Evolutionary conservation across 2,113 vertebrate genomes (phyloP).

Genomic region (Osmerus eperlanus): DNA sequence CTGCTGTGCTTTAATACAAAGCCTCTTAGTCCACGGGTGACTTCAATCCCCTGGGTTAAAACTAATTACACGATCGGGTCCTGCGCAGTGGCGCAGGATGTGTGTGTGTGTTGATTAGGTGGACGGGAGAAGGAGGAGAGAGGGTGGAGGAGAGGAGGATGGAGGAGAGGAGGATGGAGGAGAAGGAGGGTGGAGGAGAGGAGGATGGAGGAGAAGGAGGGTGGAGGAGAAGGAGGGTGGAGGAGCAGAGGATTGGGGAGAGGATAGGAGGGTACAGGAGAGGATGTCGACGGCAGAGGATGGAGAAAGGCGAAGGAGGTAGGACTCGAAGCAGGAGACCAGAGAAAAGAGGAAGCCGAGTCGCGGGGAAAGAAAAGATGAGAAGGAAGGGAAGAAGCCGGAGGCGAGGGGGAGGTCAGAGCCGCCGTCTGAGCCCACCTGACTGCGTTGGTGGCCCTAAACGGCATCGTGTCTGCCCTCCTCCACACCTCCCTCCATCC

Average conservation of each 20-base stretch:
- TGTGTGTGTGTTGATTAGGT: too few species aligned
- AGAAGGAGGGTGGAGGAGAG: background rate
- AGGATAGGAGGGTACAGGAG: too few species aligned
- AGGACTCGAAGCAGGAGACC: background rate
- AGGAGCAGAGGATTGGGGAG: background rate
- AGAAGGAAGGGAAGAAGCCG: background rate
- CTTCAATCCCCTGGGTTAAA: too few species aligned
- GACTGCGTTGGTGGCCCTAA: background rate
- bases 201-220: background rate
- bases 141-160: background rate
- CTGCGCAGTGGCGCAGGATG: too few species aligned
- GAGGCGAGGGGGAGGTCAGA: background rate
- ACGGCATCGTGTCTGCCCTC: conserved; percentile 25
- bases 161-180: background rate
- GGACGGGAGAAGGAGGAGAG: too few species aligned
- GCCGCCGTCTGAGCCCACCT: background rate
- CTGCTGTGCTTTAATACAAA: too few species aligned
- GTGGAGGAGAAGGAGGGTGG: background rate
- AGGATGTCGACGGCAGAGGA: too few species aligned
- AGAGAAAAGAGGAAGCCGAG: background rate
- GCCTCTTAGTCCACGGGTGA: too few species aligned
- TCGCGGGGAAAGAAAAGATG: background rate
- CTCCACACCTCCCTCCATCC: conserved; percentile 38
- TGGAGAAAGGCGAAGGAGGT: background rate
- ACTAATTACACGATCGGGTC: too few species aligned